Percentiles rank a stretch among this genome's conserved stretches.
Conservation (phyloP, 2,797 vertebrate species). For the Tamandua tetradactyla region DNA sequence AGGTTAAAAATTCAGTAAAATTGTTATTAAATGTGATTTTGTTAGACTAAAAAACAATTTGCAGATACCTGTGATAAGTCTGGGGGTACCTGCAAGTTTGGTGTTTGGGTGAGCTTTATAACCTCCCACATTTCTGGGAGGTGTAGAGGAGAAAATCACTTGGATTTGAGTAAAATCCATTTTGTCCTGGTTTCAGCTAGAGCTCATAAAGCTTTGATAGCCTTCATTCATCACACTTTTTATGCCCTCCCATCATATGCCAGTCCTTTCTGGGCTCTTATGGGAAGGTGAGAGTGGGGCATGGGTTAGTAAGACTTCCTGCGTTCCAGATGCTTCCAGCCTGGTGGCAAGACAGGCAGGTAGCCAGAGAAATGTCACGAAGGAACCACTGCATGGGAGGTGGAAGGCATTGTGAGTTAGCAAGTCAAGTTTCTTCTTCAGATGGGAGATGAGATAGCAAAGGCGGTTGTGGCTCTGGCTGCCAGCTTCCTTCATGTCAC, state of each 20-base stretch:
- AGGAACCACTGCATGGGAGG: too few species aligned
- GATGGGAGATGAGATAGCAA: background rate
- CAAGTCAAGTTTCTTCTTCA: too few species aligned
- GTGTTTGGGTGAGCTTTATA: background rate
- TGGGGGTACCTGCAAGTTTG: background rate
- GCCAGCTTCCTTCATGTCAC: background rate
- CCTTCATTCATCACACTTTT: background rate
- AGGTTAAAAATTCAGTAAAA: slow-evolving; percentile 1
- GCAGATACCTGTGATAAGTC: background rate
- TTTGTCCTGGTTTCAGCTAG: slow-evolving; percentile 5
- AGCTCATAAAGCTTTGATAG: background rate
- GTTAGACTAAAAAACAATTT: background rate
- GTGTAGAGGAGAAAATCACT: background rate
- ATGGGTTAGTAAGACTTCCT: background rate
- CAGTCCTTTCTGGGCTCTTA: background rate
- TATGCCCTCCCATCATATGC: background rate
- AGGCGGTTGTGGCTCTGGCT: background rate
- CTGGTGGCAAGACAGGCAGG: background rate
- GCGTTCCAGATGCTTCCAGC: background rate
- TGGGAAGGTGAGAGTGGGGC: background rate
- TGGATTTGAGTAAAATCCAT: background rate
- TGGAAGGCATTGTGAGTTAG: background rate
- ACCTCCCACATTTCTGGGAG: background rate
- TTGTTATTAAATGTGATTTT: background rate
- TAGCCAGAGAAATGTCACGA: background rate